Percentiles rank a stretch among this genome's conserved stretches.
Evolutionary conservation across 2,797 vertebrate species (phyloP).

Genomic region (Pampus argenteus): DNA sequence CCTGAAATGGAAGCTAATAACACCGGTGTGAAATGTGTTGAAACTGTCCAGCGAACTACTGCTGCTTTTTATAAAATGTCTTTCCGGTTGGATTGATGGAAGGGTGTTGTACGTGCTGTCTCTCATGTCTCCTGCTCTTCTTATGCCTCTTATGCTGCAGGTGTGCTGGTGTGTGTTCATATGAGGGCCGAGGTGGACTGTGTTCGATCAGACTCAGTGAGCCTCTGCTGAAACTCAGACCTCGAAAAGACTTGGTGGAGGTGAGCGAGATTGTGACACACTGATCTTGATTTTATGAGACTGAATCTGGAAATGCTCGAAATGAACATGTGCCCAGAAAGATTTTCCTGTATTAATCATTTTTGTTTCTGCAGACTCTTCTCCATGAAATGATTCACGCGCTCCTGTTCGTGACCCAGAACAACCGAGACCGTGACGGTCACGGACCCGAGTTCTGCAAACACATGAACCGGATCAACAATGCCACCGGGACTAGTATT

Average conservation of each 20-base stretch:
- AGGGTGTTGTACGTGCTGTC: not conserved
- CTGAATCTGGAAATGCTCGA: not conserved
- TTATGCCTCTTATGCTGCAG: slow-evolving; percentile 69
- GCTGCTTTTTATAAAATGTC: no score
- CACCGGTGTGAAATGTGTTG: no score
- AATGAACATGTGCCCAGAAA: not conserved
- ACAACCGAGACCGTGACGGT: slow-evolving; percentile 92
- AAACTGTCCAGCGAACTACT: not conserved
- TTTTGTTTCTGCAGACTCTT: slow-evolving; percentile 87
- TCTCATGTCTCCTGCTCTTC: not conserved
- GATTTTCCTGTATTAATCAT: not conserved
- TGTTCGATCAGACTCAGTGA: slow-evolving; percentile 97
- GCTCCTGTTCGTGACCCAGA: slow-evolving; percentile 95
- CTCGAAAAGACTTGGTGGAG: slow-evolving; percentile 95
- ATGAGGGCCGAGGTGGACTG: slow-evolving; percentile 92
- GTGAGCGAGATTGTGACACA: slow-evolving; percentile 71
- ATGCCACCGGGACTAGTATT: slow-evolving; percentile 90
- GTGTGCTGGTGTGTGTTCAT: slow-evolving; percentile 94
- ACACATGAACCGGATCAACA: slow-evolving; percentile 96
- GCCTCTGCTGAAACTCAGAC: slow-evolving; percentile 93
- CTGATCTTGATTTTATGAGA: not conserved
- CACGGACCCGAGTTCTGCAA: slow-evolving; percentile 97
- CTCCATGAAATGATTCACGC: slow-evolving; percentile 99
- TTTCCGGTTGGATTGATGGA: no score
- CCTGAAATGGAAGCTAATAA: no score